phyloP scores from a whole-genome alignment of 1,140 invertebrate genomes.

The Bilobella aurantiaca region DNA sequence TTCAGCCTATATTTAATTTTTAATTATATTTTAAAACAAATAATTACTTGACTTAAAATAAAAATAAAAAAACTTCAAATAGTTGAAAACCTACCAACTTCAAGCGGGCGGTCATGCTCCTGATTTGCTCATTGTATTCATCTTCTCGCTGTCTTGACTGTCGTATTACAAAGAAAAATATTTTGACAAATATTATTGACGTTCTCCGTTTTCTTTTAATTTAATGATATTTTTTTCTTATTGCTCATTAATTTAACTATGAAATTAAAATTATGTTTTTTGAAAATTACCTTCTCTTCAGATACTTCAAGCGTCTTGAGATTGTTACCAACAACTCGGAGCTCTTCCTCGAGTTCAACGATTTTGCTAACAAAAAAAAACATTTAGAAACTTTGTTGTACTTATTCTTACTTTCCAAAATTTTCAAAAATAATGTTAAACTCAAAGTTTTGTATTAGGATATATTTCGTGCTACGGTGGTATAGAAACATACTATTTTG shows the following conservation, averaged over 20 bases:
- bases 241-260: not conserved
- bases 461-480: too few relatives aligned
- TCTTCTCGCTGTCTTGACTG: constrained; percentile 19
- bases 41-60: too few relatives aligned
- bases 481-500: too few relatives aligned
- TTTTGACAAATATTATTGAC: too few relatives aligned
- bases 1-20: constrained; percentile 15
- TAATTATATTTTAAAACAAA: too few relatives aligned
- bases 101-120: constrained; percentile 19
- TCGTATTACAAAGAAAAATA: not conserved
- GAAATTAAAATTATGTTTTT: not conserved
- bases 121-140: constrained; percentile 18
- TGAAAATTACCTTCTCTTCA: constrained; percentile 23
- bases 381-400: too few relatives aligned
- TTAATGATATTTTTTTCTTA: not conserved
- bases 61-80: too few relatives aligned
- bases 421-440: too few relatives aligned
- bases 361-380: constrained; percentile 18
- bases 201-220: too few relatives aligned
- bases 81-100: constrained; percentile 19
- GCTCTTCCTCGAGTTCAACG: constrained; percentile 27
- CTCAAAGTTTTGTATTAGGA: too few relatives aligned
- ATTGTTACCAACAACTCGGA: constrained; percentile 27
- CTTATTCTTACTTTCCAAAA: too few relatives aligned
- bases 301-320: constrained; percentile 27